Evolutionary conservation across 2,797 vertebrate genomes (phyloP).

Genomic region (Arrhamphus sclerolepis): DNA sequence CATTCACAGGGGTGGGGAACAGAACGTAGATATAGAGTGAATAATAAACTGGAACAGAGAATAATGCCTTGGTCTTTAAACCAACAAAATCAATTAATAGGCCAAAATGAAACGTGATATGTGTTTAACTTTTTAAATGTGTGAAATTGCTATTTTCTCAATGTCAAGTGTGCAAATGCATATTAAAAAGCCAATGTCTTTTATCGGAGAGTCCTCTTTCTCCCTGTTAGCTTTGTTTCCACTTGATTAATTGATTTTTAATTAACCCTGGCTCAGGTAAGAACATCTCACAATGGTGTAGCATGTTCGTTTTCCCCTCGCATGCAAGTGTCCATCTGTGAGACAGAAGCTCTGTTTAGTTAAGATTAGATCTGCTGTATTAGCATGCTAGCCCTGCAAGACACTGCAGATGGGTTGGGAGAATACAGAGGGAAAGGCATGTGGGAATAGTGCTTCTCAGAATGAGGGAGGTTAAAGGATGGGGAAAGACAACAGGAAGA

Average conservation of each 20-base stretch:
- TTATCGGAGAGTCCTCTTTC: constrained; percentile 43
- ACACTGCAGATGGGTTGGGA: constrained; percentile 37
- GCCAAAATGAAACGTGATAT: constrained; percentile 48
- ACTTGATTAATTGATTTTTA: constrained; percentile 74
- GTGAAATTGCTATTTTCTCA: constrained; percentile 39
- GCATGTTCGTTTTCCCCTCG: constrained; percentile 38
- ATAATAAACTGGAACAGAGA: neutral
- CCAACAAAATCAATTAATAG: constrained; percentile 43
- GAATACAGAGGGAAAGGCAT: constrained; percentile 42
- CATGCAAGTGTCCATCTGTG: constrained; percentile 48
- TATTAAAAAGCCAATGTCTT: constrained; percentile 51
- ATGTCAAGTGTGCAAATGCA: constrained; percentile 50
- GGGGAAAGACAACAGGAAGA: constrained; percentile 42
- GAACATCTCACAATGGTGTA: constrained; percentile 45
- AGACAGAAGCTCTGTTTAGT: constrained; percentile 61
- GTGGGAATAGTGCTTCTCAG: constrained; percentile 49
- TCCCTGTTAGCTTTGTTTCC: constrained; percentile 59
- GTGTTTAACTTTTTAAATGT: constrained; percentile 44
- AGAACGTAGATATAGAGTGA: constrained; percentile 15
- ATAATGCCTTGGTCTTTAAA: constrained; percentile 24
- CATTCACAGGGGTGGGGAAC: neutral
- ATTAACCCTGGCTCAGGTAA: constrained; percentile 72
- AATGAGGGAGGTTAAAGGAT: constrained; percentile 30
- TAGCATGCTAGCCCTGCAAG: constrained; percentile 65
- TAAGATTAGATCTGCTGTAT: constrained; percentile 70